Percentiles rank a stretch among this genome's conserved stretches.
Conservation (phyloP, 1,140 invertebrate species). For the Ooceraea biroi region DNA sequence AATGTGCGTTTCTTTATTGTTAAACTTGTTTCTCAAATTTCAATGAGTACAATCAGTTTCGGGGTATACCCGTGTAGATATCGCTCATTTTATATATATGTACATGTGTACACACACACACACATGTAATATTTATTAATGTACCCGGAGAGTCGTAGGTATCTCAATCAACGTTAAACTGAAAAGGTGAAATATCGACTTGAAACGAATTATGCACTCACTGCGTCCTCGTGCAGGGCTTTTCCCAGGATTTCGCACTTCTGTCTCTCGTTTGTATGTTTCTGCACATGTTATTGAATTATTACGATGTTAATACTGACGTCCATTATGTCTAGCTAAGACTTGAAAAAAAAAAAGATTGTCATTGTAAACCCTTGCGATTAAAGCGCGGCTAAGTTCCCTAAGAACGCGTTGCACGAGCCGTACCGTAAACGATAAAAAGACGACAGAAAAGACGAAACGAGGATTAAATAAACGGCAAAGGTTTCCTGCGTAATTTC, state of each 20-base stretch:
- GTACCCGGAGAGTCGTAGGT: no score
- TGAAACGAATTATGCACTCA: not conserved
- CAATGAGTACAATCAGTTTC: not conserved
- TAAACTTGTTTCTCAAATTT: slow-evolving; percentile 35
- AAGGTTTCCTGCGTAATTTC: no score
- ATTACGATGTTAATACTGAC: slow-evolving; percentile 29
- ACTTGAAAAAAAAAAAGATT: not conserved
- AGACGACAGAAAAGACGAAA: not conserved
- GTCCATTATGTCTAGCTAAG: slow-evolving; percentile 15
- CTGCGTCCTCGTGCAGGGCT: not conserved
- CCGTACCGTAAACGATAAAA: slow-evolving; percentile 10
- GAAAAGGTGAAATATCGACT: slow-evolving; percentile 10
- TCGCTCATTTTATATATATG: no score
- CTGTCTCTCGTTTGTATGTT: slow-evolving; percentile 36
- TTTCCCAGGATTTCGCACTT: slow-evolving; percentile 12
- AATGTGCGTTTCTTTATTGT: not conserved
- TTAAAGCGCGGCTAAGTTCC: slow-evolving; percentile 23
- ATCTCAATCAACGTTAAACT: slow-evolving; percentile 17
- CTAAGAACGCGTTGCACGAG: slow-evolving; percentile 8
- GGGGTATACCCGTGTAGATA: not conserved
- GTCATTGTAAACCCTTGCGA: slow-evolving; percentile 4
- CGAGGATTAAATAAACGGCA: not conserved
- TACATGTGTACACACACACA: no score
- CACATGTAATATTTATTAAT: no score
- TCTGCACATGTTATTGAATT: slow-evolving; percentile 33